Conservation (phyloP, 2,888 invertebrate species). For the Melinaea marsaeus region DNA sequence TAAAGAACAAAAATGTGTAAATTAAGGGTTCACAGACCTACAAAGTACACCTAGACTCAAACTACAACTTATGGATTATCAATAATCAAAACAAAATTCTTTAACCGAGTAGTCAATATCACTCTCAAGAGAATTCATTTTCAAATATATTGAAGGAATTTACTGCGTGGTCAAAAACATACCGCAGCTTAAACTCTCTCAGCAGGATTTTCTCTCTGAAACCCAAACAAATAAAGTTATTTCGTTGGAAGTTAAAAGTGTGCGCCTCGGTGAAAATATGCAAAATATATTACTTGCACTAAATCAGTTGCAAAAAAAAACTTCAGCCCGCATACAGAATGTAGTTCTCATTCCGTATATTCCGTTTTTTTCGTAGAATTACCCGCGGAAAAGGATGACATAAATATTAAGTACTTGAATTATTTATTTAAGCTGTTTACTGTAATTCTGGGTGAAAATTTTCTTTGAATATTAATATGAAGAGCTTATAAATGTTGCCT, state of each 20-base stretch:
- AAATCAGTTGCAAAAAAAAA: slow-evolving; percentile 20
- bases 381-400: slow-evolving; percentile 1
- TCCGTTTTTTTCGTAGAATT: slow-evolving; percentile 3
- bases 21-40: too few relatives aligned
- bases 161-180: too few relatives aligned
- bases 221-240: slow-evolving; percentile 2
- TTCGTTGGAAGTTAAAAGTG: slow-evolving; percentile 12
- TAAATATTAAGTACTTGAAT: neutral
- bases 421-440: neutral
- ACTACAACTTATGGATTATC: too few relatives aligned
- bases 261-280: slow-evolving; percentile 14
- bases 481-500: too few relatives aligned
- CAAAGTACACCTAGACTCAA: too few relatives aligned
- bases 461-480: neutral
- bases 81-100: too few relatives aligned
- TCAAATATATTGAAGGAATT: too few relatives aligned
- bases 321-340: slow-evolving; percentile 14
- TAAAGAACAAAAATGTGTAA: too few relatives aligned
- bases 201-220: neutral
- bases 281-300: slow-evolving; percentile 19
- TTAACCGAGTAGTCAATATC: too few relatives aligned
- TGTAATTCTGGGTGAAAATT: neutral
- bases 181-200: neutral
- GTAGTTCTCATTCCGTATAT: slow-evolving; percentile 6
- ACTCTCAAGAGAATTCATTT: too few relatives aligned